Evolutionary conservation across 2,888 invertebrate species (phyloP).

Genomic region (Oeneis ivallda): DNA sequence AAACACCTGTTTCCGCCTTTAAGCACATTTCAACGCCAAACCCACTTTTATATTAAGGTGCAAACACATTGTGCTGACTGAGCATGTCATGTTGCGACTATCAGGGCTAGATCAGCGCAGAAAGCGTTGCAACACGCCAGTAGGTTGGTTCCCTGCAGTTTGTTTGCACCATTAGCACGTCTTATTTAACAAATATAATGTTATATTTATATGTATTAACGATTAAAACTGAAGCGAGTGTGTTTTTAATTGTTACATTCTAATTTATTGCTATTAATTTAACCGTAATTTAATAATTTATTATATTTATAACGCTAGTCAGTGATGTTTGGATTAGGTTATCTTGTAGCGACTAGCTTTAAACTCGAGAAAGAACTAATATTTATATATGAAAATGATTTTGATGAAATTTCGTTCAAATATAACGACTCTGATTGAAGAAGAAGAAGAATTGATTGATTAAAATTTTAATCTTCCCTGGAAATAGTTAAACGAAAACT

Average conservation of each 20-base stretch:
- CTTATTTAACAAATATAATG: conserved; percentile 37
- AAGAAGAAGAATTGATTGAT: not conserved
- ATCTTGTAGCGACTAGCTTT: conserved; percentile 46
- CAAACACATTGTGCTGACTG: not conserved
- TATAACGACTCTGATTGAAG: too few relatives aligned
- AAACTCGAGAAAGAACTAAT: not conserved
- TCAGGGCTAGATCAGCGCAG: too few relatives aligned
- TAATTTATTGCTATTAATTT: conserved; percentile 62
- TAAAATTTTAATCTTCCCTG: not conserved
- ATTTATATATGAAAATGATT: not conserved
- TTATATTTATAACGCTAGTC: conserved; percentile 70
- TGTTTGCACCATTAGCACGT: conserved; percentile 37
- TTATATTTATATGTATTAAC: conserved; percentile 38
- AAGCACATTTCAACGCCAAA: conserved; percentile 65
- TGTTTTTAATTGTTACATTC: conserved; percentile 52
- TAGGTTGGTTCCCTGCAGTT: not conserved
- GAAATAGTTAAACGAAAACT: not conserved
- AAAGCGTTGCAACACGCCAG: not conserved
- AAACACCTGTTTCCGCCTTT: conserved; percentile 67
- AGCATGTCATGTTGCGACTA: not conserved
- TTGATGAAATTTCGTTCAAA: not conserved
- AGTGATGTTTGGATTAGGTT: conserved; percentile 67
- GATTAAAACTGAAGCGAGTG: conserved; percentile 36
- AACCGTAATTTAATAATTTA: conserved; percentile 61
- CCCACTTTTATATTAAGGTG: conserved; percentile 49